Percentiles rank a stretch among this genome's conserved stretches.
Evolutionary conservation across 2,797 vertebrate species (phyloP).

Genomic region (Psittacula echo): DNA sequence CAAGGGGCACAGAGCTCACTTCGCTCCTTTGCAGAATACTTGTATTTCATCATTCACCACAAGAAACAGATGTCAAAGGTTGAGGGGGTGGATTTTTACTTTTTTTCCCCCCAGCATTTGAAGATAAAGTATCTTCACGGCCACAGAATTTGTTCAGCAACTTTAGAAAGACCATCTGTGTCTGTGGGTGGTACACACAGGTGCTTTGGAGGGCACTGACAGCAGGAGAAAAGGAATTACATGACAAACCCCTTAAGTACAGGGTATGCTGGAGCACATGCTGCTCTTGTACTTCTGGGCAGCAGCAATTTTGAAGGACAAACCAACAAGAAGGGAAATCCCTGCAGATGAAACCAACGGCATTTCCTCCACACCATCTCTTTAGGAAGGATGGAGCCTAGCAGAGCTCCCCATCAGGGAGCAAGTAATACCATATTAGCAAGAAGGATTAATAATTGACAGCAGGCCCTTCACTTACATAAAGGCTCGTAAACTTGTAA

Average conservation of each 20-base stretch:
- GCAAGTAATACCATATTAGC: not conserved
- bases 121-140: not conserved
- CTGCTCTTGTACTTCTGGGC: not conserved
- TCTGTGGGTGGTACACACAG: conserved; percentile 31
- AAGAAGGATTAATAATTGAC: conserved; percentile 61
- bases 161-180: conserved; percentile 28
- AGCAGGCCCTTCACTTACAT: not conserved
- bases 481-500: conserved; percentile 9
- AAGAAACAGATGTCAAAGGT: not conserved
- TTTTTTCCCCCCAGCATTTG: not conserved
- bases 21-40: not conserved
- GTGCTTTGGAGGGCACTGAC: not conserved
- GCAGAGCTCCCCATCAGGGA: not conserved
- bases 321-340: conserved; percentile 18
- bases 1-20: not conserved
- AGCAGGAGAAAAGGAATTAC: not conserved
- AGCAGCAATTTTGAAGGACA: not conserved
- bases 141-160: conserved; percentile 41
- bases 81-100: not conserved
- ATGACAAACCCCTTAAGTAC: not conserved
- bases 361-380: not conserved
- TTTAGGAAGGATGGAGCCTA: not conserved
- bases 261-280: not conserved
- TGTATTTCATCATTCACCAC: conserved; percentile 14
- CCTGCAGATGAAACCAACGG: not conserved